These are phyloP conservation scores for Indicator maculatus DNA, from an alignment of 2,113 vertebrate genomes.

Conservation along the genomic window DNA sequence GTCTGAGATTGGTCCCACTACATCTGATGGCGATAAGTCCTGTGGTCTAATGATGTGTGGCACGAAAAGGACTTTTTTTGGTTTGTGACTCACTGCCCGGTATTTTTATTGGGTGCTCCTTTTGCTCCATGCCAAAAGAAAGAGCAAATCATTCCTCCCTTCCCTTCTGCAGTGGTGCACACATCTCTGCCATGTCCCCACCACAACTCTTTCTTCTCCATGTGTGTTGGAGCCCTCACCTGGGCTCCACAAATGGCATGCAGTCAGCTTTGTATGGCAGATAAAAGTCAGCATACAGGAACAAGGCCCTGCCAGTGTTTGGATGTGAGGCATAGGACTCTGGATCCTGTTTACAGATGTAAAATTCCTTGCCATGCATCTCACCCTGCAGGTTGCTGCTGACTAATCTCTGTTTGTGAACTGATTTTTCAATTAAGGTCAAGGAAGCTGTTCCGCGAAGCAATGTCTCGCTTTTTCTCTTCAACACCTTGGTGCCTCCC, in stretches of 20 bases:
- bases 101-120: neutral
- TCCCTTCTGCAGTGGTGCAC: neutral
- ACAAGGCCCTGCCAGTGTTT: neutral
- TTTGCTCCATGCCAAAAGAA: neutral
- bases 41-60: neutral
- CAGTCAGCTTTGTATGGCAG: rapidly evolving
- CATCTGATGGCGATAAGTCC: neutral
- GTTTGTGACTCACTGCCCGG: neutral
- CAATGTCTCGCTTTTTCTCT: constrained; percentile 47
- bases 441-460: constrained; percentile 72
- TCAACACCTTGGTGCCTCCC: constrained; percentile 80
- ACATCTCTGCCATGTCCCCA: neutral
- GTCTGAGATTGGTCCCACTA: neutral
- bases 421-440: constrained; percentile 76
- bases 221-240: rapidly evolving
- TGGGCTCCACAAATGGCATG: too few relatives aligned
- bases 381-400: neutral
- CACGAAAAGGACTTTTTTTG: neutral
- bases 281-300: neutral
- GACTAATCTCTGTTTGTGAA: constrained; percentile 28
- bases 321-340: neutral
- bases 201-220: neutral
- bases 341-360: neutral
- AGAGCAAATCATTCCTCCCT: neutral
- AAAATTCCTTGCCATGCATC: neutral